These are phyloP conservation scores for Cliona cf. orientalis DNA, from an alignment of 37 sponge, comb jelly and placozoan genomes.

Conservation along the genomic window DNA sequence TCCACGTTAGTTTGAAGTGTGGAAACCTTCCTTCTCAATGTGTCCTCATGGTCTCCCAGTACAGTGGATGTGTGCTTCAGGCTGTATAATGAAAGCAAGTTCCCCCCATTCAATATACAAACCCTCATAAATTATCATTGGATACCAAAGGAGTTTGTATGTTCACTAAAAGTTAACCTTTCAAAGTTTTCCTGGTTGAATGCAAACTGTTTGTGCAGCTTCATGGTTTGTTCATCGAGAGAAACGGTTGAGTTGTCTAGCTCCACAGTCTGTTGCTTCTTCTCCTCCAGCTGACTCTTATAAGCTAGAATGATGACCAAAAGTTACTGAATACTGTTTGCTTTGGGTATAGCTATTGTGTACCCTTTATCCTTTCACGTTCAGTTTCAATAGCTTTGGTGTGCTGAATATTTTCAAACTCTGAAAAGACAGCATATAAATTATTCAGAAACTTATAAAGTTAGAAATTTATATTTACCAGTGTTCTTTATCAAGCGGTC, in stretches of 20 bases:
- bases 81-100: slow-evolving; percentile 15
- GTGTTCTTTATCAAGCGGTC: slow-evolving; percentile 44
- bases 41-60: slow-evolving; percentile 56
- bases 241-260: slow-evolving; percentile 11
- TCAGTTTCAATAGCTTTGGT: slow-evolving; percentile 46
- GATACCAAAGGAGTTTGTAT: neutral
- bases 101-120: neutral
- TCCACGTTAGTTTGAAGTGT: neutral
- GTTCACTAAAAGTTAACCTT: slow-evolving; percentile 31
- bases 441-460: neutral
- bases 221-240: slow-evolving; percentile 14
- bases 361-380: slow-evolving; percentile 46
- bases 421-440: slow-evolving; percentile 11
- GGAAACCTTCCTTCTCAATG: slow-evolving; percentile 39
- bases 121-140: neutral
- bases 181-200: slow-evolving; percentile 43
- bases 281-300: slow-evolving; percentile 29
- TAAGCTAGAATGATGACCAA: slow-evolving; percentile 16
- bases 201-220: slow-evolving; percentile 20
- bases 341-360: too few relatives aligned
- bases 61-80: slow-evolving; percentile 49
- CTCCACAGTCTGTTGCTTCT: neutral
- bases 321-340: neutral
- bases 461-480: slow-evolving; percentile 17
- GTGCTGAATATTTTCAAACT: slow-evolving; percentile 61